phyloP scores from a whole-genome alignment of 23 tunicate species.

The Aplidium turbinatum region DNA sequence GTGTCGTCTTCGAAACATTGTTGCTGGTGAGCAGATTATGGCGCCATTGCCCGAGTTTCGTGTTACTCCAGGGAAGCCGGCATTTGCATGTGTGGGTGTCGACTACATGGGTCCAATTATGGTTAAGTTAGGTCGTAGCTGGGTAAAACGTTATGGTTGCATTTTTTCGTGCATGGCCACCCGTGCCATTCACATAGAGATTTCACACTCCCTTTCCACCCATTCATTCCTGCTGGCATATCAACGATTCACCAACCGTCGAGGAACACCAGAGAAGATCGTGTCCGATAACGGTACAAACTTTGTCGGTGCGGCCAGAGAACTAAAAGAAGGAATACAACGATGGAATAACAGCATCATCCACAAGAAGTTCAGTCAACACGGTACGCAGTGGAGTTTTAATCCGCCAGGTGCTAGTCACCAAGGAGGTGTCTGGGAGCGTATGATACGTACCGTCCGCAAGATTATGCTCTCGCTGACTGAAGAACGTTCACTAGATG shows the following conservation, averaged over 20 bases:
- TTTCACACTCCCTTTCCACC: constrained; percentile 31
- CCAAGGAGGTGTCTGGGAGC: constrained; percentile 27
- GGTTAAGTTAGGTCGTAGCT: neutral
- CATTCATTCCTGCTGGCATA: constrained; percentile 29
- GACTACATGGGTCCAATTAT: constrained; percentile 20
- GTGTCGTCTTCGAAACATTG: constrained; percentile 1
- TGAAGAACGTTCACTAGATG: constrained; percentile 6
- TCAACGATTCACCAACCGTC: constrained; percentile 15
- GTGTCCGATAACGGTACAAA: constrained; percentile 21
- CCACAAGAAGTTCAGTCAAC: constrained; percentile 6
- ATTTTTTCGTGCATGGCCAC: constrained; percentile 41
- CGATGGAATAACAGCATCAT: neutral
- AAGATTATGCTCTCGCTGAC: constrained; percentile 5
- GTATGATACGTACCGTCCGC: constrained; percentile 11
- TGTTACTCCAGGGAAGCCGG: neutral
- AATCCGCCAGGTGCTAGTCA: constrained; percentile 27
- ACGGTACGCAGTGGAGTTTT: constrained; percentile 3
- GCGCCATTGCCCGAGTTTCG: constrained; percentile 17
- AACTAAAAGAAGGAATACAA: constrained; percentile 7
- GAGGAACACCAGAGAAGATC: constrained; percentile 16
- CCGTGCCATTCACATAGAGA: constrained; percentile 40
- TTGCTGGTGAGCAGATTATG: constrained; percentile 18
- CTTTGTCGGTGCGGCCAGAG: constrained; percentile 21
- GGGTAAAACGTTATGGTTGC: constrained; percentile 18
- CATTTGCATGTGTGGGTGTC: constrained; percentile 2